A percentile compares a stretch with the other conserved stretches of the same genome.
Evolutionary conservation across 1,140 invertebrate species (phyloP).

Genomic region (Solenopsis invicta): DNA sequence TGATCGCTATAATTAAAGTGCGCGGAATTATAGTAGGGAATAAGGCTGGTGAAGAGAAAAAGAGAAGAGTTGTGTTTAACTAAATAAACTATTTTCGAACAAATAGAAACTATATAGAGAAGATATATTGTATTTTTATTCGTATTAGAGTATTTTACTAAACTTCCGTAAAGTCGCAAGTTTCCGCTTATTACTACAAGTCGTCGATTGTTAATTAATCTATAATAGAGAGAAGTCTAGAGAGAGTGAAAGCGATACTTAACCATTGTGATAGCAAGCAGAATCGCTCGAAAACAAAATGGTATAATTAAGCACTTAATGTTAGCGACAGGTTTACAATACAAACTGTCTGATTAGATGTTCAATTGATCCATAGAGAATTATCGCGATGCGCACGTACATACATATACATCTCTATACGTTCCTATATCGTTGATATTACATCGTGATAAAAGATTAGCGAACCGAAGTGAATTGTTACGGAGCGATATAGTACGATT

Average conservation of each 20-base stretch:
- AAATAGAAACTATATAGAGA: conserved; percentile 53
- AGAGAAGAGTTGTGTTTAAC: conserved; percentile 31
- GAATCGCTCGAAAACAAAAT: conserved; percentile 60
- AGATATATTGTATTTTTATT: conserved; percentile 78
- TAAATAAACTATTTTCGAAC: conserved; percentile 66
- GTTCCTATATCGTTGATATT: conserved; percentile 76
- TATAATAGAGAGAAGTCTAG: conserved; percentile 49
- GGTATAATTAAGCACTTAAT: conserved; percentile 69
- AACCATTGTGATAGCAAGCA: conserved; percentile 82
- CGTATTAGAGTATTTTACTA: conserved; percentile 80
- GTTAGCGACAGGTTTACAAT: conserved; percentile 64
- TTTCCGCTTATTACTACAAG: conserved; percentile 39
- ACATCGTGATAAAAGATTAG: conserved; percentile 81
- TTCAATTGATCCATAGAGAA: conserved; percentile 57
- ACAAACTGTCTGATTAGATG: conserved; percentile 56
- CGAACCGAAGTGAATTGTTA: conserved; percentile 78
- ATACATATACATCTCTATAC: conserved; percentile 55
- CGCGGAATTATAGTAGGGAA: conserved; percentile 39
- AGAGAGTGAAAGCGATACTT: conserved; percentile 61
- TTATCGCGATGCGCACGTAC: conserved; percentile 47
- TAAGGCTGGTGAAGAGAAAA: conserved; percentile 64
- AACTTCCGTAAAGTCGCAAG: conserved; percentile 63
- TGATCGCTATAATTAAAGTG: conserved; percentile 34
- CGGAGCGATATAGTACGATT: conserved; percentile 79
- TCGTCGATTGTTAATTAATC: conserved; percentile 67